Evolutionary conservation across 2,113 vertebrate species (phyloP).

Genomic region (Pelecanus crispus): DNA sequence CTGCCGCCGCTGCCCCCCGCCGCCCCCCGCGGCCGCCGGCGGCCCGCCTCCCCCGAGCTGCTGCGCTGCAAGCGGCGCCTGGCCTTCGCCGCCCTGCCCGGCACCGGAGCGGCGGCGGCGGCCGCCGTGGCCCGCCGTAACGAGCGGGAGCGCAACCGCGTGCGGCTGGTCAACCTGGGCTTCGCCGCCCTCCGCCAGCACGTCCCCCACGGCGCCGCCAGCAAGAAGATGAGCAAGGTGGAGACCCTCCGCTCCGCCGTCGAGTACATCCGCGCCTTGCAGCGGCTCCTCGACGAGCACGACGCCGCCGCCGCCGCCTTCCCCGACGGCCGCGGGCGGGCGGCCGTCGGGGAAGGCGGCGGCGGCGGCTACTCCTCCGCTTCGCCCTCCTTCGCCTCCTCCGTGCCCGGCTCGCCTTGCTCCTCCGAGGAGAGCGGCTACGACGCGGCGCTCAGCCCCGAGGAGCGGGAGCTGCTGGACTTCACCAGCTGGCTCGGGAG

Average conservation of each 20-base stretch:
- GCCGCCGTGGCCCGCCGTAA: constrained; percentile 92
- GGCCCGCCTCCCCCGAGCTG: constrained; percentile 81
- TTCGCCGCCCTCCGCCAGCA: constrained; percentile 94
- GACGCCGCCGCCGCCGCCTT: constrained; percentile 77
- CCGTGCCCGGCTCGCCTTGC: constrained; percentile 86
- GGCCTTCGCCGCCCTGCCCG: constrained; percentile 76
- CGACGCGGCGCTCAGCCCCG: constrained; percentile 86
- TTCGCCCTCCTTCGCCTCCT: constrained; percentile 77
- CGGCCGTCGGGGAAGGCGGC: constrained; percentile 55
- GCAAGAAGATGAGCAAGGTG: constrained; percentile 98
- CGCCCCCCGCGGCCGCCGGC: neutral
- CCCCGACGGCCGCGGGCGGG: constrained; percentile 78
- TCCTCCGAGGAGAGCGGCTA: constrained; percentile 88
- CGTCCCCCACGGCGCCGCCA: constrained; percentile 91
- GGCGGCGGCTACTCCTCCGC: constrained; percentile 68
- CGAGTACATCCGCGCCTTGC: constrained; percentile 92
- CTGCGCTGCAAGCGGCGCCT: constrained; percentile 87
- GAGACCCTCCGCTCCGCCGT: constrained; percentile 94
- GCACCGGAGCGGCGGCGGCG: constrained; percentile 59
- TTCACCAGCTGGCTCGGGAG: constrained; percentile 91
- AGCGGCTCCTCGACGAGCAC: constrained; percentile 89
- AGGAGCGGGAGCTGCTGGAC: constrained; percentile 87
- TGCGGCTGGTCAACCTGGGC: constrained; percentile 94
- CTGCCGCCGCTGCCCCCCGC: neutral
- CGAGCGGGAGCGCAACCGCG: constrained; percentile 92